Percentiles rank a stretch among this genome's conserved stretches.
Evolutionary conservation across 1,140 invertebrate genomes (phyloP).

Genomic region (Drosophila tani): DNA sequence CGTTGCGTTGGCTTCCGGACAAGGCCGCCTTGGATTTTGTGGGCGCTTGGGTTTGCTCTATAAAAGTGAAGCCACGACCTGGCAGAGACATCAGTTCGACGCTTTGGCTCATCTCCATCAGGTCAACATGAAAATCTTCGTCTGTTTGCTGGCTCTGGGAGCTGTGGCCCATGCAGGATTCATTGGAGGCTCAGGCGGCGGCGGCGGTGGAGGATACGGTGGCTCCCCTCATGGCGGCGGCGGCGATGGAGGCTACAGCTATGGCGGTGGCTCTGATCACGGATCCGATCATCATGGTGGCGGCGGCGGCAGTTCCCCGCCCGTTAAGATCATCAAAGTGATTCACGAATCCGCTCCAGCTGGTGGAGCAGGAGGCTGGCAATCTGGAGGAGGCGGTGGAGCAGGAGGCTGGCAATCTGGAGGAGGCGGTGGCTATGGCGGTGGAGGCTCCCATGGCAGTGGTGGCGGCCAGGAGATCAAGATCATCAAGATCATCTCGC

Average conservation of each 20-base stretch:
- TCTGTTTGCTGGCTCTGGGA: conserved; percentile 61
- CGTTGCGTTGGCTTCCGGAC: conserved; percentile 46
- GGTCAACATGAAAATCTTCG: conserved; percentile 68
- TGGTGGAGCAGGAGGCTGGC: conserved; percentile 39
- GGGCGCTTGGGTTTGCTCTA: conserved; percentile 37
- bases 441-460: conserved; percentile 18
- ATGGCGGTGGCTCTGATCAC: conserved; percentile 45
- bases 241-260: conserved; percentile 41
- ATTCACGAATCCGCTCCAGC: conserved; percentile 60
- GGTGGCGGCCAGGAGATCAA: conserved; percentile 56
- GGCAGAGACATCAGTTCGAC: conserved; percentile 70
- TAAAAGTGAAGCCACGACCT: conserved; percentile 57
- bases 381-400: conserved; percentile 36
- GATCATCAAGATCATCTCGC: conserved; percentile 70
- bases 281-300: conserved; percentile 50
- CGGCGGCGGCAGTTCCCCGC: conserved; percentile 28
- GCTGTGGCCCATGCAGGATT: conserved; percentile 64
- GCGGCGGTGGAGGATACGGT: conserved; percentile 26
- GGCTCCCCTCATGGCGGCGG: conserved; percentile 26
- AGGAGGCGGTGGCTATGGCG: conserved; percentile 37
- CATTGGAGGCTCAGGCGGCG: conserved; percentile 52
- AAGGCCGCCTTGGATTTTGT: conserved; percentile 19
- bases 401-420: conserved; percentile 23
- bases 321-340: conserved; percentile 68
- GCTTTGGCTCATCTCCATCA: conserved; percentile 56